These are phyloP conservation scores for Lagorchestes hirsutus DNA, from an alignment of 2,797 vertebrate genomes.

Conservation along the genomic window DNA sequence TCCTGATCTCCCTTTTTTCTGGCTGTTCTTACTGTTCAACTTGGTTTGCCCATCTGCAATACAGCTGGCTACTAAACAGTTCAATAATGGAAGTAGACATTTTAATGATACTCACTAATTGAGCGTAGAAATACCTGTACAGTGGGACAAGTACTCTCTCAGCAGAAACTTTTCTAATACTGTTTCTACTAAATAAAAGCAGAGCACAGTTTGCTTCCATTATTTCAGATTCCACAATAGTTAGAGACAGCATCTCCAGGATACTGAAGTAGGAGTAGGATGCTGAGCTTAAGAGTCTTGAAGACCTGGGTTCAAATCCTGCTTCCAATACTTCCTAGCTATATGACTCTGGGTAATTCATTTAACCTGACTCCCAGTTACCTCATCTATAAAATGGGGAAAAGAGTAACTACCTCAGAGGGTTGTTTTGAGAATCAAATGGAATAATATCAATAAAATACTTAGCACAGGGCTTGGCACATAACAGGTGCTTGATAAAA, in stretches of 20 bases:
- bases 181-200: neutral
- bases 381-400: neutral
- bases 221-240: neutral
- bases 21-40: neutral
- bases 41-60: neutral
- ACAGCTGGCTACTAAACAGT: neutral
- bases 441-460: neutral
- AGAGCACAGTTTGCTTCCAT: neutral
- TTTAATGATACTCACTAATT: neutral
- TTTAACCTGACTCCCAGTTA: neutral
- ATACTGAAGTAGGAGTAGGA: neutral
- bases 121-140: neutral
- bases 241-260: neutral
- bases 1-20: neutral
- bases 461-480: neutral
- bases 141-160: neutral
- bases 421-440: neutral
- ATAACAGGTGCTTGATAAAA: neutral
- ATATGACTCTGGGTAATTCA: neutral
- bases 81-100: neutral
- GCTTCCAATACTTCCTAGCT: neutral
- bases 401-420: neutral
- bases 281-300: neutral
- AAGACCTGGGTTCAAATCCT: neutral
- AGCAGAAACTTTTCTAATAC: neutral